Conservation (phyloP, 64 coral and sea anemone species). For the Montipora foliosa region DNA sequence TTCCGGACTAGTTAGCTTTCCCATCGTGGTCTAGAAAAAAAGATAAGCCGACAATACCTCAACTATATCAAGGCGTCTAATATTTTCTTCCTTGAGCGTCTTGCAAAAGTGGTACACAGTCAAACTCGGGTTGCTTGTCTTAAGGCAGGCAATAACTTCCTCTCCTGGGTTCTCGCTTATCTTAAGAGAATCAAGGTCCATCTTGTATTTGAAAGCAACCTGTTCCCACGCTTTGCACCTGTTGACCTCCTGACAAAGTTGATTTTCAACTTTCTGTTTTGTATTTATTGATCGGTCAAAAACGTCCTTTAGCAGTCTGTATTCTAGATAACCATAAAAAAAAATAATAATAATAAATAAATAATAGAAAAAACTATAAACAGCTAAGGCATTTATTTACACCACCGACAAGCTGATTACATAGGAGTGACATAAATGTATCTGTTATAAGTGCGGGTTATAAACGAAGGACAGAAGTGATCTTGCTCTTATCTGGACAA, state of each 20-base stretch:
- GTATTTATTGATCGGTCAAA: neutral
- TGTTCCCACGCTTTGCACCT: neutral
- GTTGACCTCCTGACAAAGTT: neutral
- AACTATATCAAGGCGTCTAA: neutral
- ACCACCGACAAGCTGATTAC: no score
- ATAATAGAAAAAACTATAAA: no score
- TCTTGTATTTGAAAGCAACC: neutral
- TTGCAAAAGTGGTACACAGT: constrained; percentile 3
- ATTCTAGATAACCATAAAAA: no score
- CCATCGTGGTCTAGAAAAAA: neutral
- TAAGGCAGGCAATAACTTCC: neutral
- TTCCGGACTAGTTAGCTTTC: no score
- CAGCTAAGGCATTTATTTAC: no score
- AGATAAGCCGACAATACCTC: neutral
- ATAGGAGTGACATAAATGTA: no score
- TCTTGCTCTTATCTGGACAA: no score
- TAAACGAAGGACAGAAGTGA: no score
- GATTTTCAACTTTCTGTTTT: neutral
- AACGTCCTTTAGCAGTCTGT: no score
- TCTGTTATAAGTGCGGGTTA: no score
- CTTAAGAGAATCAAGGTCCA: neutral
- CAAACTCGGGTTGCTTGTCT: neutral
- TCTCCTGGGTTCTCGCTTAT: neutral
- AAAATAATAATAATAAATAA: no score
- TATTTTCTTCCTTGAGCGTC: neutral